phyloP scores from a whole-genome alignment of 2,797 vertebrate species.

The Acrossocheilus fasciatus region DNA sequence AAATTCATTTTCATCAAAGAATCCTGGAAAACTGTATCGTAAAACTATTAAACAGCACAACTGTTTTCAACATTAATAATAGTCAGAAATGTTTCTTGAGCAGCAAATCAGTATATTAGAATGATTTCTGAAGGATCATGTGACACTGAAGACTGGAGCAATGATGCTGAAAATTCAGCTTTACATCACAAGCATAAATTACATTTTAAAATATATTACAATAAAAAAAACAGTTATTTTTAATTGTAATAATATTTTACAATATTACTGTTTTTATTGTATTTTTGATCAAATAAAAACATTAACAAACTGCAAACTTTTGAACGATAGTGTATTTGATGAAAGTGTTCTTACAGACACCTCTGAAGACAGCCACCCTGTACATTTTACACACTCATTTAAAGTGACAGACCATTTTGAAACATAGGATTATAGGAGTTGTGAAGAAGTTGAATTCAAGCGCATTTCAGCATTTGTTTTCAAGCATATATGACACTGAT shows the following conservation, averaged over 20 bases:
- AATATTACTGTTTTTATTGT: neutral
- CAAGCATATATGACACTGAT: neutral
- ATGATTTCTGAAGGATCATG: neutral
- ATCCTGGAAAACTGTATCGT: neutral
- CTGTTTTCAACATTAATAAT: neutral
- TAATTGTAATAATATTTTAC: neutral
- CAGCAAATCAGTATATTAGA: neutral
- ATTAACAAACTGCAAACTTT: neutral
- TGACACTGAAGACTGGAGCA: neutral
- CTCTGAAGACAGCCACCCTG: neutral
- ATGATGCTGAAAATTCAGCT: neutral
- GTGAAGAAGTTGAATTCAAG: neutral
- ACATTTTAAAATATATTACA: neutral
- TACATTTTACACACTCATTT: neutral
- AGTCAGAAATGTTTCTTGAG: neutral
- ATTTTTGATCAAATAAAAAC: neutral
- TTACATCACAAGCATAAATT: neutral
- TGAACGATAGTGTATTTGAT: neutral
- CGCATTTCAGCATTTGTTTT: neutral
- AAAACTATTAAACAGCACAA: too few species aligned
- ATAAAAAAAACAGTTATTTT: neutral
- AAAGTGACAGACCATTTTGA: neutral
- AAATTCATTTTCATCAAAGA: neutral
- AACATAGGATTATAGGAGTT: neutral
- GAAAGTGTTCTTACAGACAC: neutral